These are phyloP conservation scores for Ascaphus truei DNA, from an alignment of 2,113 vertebrate genomes.

Conservation along the genomic window DNA sequence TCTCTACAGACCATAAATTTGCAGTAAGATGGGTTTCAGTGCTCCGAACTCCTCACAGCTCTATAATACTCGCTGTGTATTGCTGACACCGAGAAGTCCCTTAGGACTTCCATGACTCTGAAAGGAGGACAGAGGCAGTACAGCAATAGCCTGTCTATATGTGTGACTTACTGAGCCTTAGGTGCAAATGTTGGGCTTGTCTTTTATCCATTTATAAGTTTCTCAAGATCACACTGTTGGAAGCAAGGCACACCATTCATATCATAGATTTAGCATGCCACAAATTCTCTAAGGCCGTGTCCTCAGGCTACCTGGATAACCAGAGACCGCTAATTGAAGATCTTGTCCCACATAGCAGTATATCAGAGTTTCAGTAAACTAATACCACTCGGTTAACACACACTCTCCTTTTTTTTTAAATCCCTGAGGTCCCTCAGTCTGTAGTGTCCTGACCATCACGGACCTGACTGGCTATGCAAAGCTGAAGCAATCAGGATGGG, in stretches of 20 bases:
- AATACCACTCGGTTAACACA: no score
- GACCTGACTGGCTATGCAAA: no score
- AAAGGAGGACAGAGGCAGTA: not conserved
- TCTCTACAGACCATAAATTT: conserved; percentile 18
- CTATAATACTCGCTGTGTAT: conserved; percentile 23
- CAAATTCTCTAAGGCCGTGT: not conserved
- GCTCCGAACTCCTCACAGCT: not conserved
- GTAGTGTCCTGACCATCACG: no score
- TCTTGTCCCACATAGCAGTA: no score
- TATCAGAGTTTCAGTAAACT: no score
- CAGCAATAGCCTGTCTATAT: conserved; percentile 5
- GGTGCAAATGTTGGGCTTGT: conserved; percentile 10
- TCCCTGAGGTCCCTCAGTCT: no score
- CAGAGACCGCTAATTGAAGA: not conserved
- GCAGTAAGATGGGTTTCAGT: conserved; percentile 20
- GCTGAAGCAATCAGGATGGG: no score
- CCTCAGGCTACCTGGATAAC: not conserved
- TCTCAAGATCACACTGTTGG: not conserved
- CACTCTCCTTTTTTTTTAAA: no score
- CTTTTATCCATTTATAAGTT: conserved; percentile 9
- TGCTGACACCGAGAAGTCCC: conserved; percentile 21
- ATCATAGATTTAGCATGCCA: not conserved
- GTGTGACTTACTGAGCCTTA: not conserved
- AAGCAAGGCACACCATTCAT: not conserved
- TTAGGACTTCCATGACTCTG: conserved; percentile 1